phyloP scores from a whole-genome alignment of 2,888 invertebrate species.

The Plutella xylostella region DNA sequence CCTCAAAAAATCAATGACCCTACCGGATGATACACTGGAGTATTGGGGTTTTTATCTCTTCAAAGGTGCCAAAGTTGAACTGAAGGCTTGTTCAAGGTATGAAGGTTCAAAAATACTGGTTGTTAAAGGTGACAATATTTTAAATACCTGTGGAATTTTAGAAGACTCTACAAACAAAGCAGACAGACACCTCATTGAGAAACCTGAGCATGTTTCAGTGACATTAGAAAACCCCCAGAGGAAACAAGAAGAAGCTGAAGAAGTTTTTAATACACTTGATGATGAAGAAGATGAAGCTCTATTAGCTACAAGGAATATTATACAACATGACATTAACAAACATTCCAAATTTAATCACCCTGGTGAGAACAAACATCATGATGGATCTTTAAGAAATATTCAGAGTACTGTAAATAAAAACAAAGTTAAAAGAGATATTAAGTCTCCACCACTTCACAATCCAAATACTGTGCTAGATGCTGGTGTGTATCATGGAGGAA shows the following conservation, averaged over 20 bases:
- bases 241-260: conserved; percentile 14
- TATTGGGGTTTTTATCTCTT: conserved; percentile 91
- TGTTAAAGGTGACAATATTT: conserved; percentile 81
- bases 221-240: conserved; percentile 46
- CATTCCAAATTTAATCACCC: conserved; percentile 5
- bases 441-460: conserved; percentile 46
- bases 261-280: conserved; percentile 15
- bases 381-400: neutral
- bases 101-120: conserved; percentile 84
- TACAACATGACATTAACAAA: conserved; percentile 19
- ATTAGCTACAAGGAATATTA: conserved; percentile 12
- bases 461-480: conserved; percentile 74
- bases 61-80: conserved; percentile 80
- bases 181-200: conserved; percentile 69
- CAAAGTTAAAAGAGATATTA: conserved; percentile 39
- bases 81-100: conserved; percentile 84
- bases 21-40: conserved; percentile 87
- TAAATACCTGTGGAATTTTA: conserved; percentile 82
- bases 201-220: conserved; percentile 67
- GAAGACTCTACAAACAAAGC: conserved; percentile 77
- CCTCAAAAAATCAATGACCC: conserved; percentile 82
- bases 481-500: conserved; percentile 83
- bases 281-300: conserved; percentile 25
- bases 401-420: neutral
- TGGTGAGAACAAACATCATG: neutral